These are phyloP conservation scores for Thalassophryne amazonica DNA, from an alignment of 2,797 vertebrate species.

Conservation along the genomic window DNA sequence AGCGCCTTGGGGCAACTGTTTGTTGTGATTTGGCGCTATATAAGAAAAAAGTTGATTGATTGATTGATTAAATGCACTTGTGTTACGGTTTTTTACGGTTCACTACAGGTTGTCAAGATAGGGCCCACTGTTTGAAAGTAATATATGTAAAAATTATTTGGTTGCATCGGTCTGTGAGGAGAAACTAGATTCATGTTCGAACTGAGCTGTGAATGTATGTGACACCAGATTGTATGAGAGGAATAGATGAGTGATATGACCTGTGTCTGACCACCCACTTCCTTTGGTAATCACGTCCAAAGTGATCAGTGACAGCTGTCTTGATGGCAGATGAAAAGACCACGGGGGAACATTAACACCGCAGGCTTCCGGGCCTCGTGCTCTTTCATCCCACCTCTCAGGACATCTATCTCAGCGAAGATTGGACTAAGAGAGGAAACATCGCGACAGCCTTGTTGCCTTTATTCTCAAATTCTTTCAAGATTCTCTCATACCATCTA, in stretches of 20 bases:
- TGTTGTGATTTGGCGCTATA: too few relatives aligned
- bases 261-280: conserved; percentile 69
- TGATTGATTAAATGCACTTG: too few relatives aligned
- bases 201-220: conserved; percentile 3
- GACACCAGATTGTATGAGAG: background rate
- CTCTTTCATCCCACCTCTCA: conserved; percentile 46
- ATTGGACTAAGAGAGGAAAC: conserved; percentile 10
- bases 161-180: background rate
- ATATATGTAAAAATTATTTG: too few relatives aligned
- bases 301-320: conserved; percentile 75
- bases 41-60: too few relatives aligned
- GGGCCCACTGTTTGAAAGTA: too few relatives aligned
- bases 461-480: conserved; percentile 1
- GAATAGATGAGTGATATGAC: conserved; percentile 45
- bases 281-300: conserved; percentile 65
- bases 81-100: too few relatives aligned
- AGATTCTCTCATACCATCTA: too few relatives aligned
- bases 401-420: conserved; percentile 47
- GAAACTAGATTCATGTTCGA: background rate
- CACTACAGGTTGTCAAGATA: too few relatives aligned
- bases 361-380: conserved; percentile 63
- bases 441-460: background rate
- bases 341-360: conserved; percentile 62
- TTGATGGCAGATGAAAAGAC: conserved; percentile 68
- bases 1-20: too few relatives aligned